Evolutionary conservation across 1,140 invertebrate genomes (phyloP).

Genomic region (Phymorhynchus buccinoides): DNA sequence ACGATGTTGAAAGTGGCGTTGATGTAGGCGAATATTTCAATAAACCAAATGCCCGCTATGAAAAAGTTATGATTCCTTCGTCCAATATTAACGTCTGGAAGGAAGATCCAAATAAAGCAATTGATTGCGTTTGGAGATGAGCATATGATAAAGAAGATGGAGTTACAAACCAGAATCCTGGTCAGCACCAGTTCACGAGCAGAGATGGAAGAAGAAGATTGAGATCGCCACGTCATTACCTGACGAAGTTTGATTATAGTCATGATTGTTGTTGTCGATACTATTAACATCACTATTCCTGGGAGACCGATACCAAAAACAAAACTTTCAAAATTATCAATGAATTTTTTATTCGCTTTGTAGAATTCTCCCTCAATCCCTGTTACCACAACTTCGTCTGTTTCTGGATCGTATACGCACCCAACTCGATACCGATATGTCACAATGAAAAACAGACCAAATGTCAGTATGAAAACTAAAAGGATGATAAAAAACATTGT

Average conservation of each 20-base stretch:
- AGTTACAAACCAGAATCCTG: background rate
- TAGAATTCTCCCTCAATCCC: background rate
- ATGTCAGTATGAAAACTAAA: background rate
- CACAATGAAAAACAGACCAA: background rate
- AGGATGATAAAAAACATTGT: background rate
- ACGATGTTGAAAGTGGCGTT: background rate
- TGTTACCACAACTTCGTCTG: background rate
- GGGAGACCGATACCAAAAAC: background rate
- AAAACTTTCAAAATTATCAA: conserved; percentile 6
- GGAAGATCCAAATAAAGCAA: background rate
- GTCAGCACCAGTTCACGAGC: background rate
- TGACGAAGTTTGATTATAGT: background rate
- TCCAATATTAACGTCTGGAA: background rate
- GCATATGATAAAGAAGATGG: background rate
- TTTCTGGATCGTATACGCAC: background rate
- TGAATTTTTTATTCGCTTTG: background rate
- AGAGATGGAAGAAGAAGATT: background rate
- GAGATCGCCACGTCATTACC: background rate
- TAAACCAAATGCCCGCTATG: background rate
- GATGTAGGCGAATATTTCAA: background rate
- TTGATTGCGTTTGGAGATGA: background rate
- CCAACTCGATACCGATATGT: background rate
- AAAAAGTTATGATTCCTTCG: background rate
- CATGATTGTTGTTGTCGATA: background rate
- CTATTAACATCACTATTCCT: background rate